Conservation (phyloP, 35 echinoderm and acorn worm genomes). For the Hemicentrotus pulcherrimus region DNA sequence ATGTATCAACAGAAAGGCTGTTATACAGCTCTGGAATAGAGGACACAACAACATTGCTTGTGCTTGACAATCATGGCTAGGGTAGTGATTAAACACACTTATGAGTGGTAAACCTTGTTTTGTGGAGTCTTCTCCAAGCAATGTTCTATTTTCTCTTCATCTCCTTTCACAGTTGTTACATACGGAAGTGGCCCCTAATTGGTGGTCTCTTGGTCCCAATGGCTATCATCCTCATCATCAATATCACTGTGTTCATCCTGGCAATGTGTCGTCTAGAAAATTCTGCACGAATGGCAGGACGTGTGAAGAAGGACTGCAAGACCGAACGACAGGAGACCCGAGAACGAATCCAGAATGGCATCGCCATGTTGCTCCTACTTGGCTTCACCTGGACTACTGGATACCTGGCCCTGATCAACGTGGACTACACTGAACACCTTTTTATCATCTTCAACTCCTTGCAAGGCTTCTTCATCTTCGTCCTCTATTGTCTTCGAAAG, state of each 20-base stretch:
- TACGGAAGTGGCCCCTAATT: slow-evolving; percentile 38
- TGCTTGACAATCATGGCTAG: too few species aligned
- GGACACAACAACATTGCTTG: too few species aligned
- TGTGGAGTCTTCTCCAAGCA: too few species aligned
- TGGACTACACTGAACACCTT: slow-evolving; percentile 47
- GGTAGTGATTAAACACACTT: too few species aligned
- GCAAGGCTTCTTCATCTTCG: slow-evolving; percentile 77
- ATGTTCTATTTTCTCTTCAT: not conserved
- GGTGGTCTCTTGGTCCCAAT: not conserved
- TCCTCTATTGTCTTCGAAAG: slow-evolving; percentile 62
- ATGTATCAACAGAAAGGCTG: too few species aligned
- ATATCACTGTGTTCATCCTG: slow-evolving; percentile 49
- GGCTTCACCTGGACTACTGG: slow-evolving; percentile 66
- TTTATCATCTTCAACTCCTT: slow-evolving; percentile 80
- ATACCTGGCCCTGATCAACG: slow-evolving; percentile 45
- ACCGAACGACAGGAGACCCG: not conserved
- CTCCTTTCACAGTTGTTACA: slow-evolving; percentile 49
- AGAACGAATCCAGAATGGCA: not conserved
- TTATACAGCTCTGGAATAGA: too few species aligned
- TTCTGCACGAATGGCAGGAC: not conserved
- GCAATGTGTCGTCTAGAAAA: slow-evolving; percentile 46
- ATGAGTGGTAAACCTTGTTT: too few species aligned
- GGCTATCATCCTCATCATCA: slow-evolving; percentile 25
- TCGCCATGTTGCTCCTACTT: slow-evolving; percentile 49
- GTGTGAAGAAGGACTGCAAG: not conserved